phyloP scores from a whole-genome alignment of 2,797 vertebrate genomes.

The Anas georgica region DNA sequence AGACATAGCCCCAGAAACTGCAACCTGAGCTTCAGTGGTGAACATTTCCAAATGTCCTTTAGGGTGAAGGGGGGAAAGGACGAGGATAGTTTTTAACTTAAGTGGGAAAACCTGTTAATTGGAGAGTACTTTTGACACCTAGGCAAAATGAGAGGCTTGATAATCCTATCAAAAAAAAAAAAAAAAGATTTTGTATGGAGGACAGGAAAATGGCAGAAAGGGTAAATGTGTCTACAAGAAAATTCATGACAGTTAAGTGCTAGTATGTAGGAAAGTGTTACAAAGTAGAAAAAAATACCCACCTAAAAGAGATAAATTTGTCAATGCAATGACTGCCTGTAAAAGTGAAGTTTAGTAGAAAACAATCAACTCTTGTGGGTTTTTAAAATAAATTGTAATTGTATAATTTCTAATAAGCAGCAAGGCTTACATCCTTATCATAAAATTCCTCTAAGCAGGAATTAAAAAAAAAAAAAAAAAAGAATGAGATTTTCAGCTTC shows the following conservation, averaged over 20 bases:
- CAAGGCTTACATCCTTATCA: constrained; percentile 44
- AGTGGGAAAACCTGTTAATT: not conserved
- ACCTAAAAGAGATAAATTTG: not conserved
- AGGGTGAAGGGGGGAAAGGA: not conserved
- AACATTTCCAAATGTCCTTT: not conserved
- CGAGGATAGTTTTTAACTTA: not conserved
- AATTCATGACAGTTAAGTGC: not conserved
- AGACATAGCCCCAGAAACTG: not conserved
- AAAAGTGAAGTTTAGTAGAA: constrained; percentile 20
- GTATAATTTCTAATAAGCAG: constrained; percentile 42
- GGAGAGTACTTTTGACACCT: not conserved
- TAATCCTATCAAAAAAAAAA: not conserved
- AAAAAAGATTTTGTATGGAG: not conserved
- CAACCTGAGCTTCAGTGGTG: not conserved
- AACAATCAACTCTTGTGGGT: not conserved
- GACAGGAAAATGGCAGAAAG: not conserved
- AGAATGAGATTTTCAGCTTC: constrained; percentile 53
- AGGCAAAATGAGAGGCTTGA: not conserved
- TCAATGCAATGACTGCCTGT: not conserved
- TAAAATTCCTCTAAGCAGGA: constrained; percentile 32
- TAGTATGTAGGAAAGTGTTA: not conserved
- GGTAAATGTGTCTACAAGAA: not conserved
- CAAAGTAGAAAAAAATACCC: constrained; percentile 1
- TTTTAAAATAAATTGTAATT: constrained; percentile 31
- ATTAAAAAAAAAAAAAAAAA: constrained; percentile 1